Percentiles rank a stretch among this genome's conserved stretches.
phyloP scores from a whole-genome alignment of 2,113 vertebrate genomes.

The Tragelaphus buxtoni region DNA sequence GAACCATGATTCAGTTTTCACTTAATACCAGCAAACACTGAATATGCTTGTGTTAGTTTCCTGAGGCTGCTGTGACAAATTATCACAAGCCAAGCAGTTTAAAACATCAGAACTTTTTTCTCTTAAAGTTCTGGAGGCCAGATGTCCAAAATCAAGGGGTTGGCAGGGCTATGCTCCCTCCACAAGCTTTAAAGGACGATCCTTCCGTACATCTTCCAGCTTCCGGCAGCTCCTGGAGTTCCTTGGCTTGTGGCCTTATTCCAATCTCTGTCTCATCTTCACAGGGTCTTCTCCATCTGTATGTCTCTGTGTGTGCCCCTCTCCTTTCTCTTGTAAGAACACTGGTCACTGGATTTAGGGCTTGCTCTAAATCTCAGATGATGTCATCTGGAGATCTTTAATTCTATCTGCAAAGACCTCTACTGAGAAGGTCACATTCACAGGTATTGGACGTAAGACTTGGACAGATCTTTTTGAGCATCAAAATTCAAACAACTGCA shows the following conservation, averaged over 20 bases:
- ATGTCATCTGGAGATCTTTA: background rate
- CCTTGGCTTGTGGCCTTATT: background rate
- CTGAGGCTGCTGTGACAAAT: background rate
- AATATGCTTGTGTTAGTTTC: background rate
- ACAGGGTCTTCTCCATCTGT: background rate
- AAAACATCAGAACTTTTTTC: background rate
- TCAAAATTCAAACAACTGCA: background rate
- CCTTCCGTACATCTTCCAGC: background rate
- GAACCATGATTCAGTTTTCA: background rate
- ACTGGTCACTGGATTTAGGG: background rate
- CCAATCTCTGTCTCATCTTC: background rate
- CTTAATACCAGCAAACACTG: background rate
- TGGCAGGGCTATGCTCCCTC: background rate
- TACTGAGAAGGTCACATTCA: background rate
- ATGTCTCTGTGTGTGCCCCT: background rate
- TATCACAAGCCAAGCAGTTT: background rate
- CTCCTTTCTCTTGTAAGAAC: background rate
- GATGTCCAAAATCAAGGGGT: background rate
- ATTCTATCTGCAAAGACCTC: background rate
- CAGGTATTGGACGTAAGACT: background rate
- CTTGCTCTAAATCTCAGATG: background rate
- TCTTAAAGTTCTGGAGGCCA: background rate
- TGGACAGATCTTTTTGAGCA: background rate
- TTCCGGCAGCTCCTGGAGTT: background rate
- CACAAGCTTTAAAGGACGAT: background rate